Evolutionary conservation across 2,888 invertebrate species (phyloP), one percentile per base, ranked within the genome.

Genomic region (Entomobrya proxima): DNA sequence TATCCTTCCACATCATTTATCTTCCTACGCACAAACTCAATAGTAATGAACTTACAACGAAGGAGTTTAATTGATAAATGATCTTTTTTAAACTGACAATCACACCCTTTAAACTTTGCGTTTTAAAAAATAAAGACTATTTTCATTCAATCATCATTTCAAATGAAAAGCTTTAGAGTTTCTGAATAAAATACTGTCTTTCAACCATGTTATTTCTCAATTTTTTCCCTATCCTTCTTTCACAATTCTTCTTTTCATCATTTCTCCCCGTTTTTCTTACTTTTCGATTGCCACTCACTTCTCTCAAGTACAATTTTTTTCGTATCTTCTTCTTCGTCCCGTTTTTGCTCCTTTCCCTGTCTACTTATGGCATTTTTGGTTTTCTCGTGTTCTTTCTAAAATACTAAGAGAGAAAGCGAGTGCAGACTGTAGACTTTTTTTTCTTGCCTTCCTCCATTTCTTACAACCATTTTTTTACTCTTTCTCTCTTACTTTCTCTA

Each of bases 101-200:
- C n/a, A n/a, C n/a, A n/a, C n/a, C n/a, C n/a, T n/a, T n/a, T n/a
- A n/a, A n/a, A n/a, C n/a, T n/a, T n/a, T n/a, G n/a, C n/a, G n/a
- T 30, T 55, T 72, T 55, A 37, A 72, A 72, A 55, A 72, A 58
- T 27, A n/a, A 30, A 61, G 44, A 75, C 61, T 75, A 75, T 82
- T 64, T 58, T 82, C 82, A 82, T 82, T 82, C 82, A 75, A 40
- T 61, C 74, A 82, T 82, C 82, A 80, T 76, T n/a, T n/a, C n/a
- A n/a, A n/a, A n/a, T n/a, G n/a, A n/a, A n/a, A n/a, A n/a, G n/a
- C n/a, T n/a, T n/a, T n/a, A n/a, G n/a, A n/a, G n/a, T n/a, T n/a
- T n/a, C n/a, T n/a, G n/a, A n/a, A n/a, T n/a, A n/a, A n/a, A n/a
- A n/a, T n/a, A n/a, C n/a, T n/a, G n/a, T n/a, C 80, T 82, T 58